phyloP scores from a whole-genome alignment of 2,888 invertebrate species.

The Cheilosia pagana region DNA sequence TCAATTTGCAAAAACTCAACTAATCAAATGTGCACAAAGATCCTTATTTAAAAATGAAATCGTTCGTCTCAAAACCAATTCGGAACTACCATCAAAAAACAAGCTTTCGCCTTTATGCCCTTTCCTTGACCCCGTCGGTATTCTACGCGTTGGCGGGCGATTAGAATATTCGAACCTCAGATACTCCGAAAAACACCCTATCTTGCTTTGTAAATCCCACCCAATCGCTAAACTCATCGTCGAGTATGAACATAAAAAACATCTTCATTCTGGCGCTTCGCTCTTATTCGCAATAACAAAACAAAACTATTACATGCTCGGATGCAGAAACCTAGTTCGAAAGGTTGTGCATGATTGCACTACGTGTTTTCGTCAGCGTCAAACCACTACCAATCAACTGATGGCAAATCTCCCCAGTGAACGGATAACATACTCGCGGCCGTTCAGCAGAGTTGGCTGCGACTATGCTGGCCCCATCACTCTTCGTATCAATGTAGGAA shows the following conservation, averaged over 20 bases:
- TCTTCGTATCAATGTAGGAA: not conserved
- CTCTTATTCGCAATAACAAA: not conserved
- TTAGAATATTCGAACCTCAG: not conserved
- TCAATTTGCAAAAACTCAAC: not conserved
- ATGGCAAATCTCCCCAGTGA: not conserved
- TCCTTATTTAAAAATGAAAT: not conserved
- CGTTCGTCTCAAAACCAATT: not conserved
- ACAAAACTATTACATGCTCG: not conserved
- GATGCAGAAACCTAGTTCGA: conserved; percentile 11
- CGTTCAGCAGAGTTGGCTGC: conserved; percentile 8
- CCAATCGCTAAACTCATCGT: not conserved
- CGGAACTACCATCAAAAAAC: not conserved
- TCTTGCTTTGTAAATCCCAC: not conserved
- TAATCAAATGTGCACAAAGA: not conserved
- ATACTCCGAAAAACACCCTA: not conserved
- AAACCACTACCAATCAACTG: not conserved
- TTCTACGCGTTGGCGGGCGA: too few relatives aligned
- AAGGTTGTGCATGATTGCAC: not conserved
- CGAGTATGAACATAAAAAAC: not conserved
- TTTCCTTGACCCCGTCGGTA: not conserved
- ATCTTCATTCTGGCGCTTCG: not conserved
- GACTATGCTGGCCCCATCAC: not conserved
- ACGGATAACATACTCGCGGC: not conserved
- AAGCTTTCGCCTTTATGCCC: not conserved
- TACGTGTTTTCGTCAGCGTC: not conserved